These are phyloP conservation scores for Pogonognathellus flavescens DNA, from an alignment of 1,140 invertebrate genomes.

Conservation along the genomic window DNA sequence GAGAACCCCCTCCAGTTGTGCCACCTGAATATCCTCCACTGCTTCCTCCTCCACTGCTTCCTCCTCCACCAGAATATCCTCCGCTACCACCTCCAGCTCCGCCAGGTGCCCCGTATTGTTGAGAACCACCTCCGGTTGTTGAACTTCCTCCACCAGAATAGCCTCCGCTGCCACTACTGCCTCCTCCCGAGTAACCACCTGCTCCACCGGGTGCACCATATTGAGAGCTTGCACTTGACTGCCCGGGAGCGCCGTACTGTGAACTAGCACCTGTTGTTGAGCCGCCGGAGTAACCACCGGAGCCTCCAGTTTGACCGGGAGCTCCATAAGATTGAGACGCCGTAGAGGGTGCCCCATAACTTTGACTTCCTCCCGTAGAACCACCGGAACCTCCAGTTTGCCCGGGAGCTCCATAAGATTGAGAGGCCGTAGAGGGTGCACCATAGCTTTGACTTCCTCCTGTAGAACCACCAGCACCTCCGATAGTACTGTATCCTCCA, in stretches of 20 bases:
- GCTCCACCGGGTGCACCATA: not conserved
- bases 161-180: not conserved
- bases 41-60: not conserved
- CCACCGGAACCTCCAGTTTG: not conserved
- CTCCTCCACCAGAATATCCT: no score
- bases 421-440: not conserved
- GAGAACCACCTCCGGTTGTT: no score
- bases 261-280: not conserved
- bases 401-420: not conserved
- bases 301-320: not conserved
- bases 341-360: not conserved
- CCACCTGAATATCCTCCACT: constrained; percentile 71
- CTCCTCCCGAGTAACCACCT: constrained; percentile 19
- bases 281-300: constrained; percentile 23
- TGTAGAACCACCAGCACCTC: not conserved
- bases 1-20: no score
- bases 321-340: not conserved
- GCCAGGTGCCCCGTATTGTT: no score
- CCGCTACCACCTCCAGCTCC: no score
- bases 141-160: constrained; percentile 7
- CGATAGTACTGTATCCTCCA: not conserved
- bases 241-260: not conserved
- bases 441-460: not conserved
- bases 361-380: not conserved
- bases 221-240: not conserved